phyloP scores from a whole-genome alignment of 1,140 invertebrate species.

The Drosophila varians region DNA sequence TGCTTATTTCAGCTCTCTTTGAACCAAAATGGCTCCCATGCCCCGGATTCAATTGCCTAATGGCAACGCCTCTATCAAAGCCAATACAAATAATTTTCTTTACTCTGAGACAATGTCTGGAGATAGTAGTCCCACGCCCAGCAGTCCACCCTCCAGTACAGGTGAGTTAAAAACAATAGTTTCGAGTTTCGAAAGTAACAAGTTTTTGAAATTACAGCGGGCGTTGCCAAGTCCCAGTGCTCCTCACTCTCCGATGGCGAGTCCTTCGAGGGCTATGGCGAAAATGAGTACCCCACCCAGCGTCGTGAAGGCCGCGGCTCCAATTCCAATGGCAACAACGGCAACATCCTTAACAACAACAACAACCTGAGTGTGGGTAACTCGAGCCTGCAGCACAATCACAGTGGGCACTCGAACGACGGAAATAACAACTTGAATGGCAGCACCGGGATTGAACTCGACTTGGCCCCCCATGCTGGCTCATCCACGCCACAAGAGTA shows the following conservation, averaged over 20 bases:
- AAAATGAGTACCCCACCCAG: slow-evolving; percentile 82
- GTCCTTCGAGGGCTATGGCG: slow-evolving; percentile 88
- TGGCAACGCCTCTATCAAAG: slow-evolving; percentile 54
- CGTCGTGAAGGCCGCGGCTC: slow-evolving; percentile 29
- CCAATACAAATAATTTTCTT: slow-evolving; percentile 72
- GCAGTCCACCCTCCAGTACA: slow-evolving; percentile 79
- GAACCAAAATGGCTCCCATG: slow-evolving; percentile 74
- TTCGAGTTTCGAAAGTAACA: not conserved
- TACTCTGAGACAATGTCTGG: slow-evolving; percentile 75
- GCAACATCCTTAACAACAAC: slow-evolving; percentile 28
- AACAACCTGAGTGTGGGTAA: slow-evolving; percentile 46
- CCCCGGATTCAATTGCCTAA: slow-evolving; percentile 70
- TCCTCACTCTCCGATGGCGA: slow-evolving; percentile 87
- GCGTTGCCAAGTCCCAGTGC: slow-evolving; percentile 85
- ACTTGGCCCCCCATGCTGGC: slow-evolving; percentile 74
- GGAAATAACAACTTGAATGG: slow-evolving; percentile 74
- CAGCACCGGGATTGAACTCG: slow-evolving; percentile 75
- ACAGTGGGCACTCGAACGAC: slow-evolving; percentile 66
- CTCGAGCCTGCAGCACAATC: slow-evolving; percentile 43
- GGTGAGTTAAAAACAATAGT: slow-evolving; percentile 38
- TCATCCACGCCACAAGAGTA: slow-evolving; percentile 73
- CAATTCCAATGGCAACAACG: slow-evolving; percentile 28
- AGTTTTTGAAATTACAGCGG: slow-evolving; percentile 27
- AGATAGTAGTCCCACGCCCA: slow-evolving; percentile 78
- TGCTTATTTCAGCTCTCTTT: slow-evolving; percentile 26